Evolutionary conservation across 2,797 vertebrate species (phyloP).

Genomic region (Pampus argenteus): DNA sequence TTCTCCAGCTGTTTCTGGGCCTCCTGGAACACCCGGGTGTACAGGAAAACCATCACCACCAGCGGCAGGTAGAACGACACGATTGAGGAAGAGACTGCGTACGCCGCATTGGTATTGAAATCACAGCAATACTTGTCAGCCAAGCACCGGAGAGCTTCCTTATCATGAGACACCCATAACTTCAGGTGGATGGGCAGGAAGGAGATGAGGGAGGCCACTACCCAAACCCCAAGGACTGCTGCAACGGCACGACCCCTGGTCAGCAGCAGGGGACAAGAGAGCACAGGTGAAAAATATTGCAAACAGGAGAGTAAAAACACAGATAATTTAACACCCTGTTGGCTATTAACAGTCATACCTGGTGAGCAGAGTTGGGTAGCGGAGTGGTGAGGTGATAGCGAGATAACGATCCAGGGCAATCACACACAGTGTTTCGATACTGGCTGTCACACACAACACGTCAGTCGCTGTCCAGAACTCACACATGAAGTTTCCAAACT

Average conservation of each 20-base stretch:
- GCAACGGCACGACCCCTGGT: slow-evolving; percentile 91
- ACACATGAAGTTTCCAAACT: slow-evolving; percentile 93
- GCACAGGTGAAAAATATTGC: neutral
- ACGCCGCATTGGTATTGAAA: slow-evolving; percentile 91
- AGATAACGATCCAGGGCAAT: slow-evolving; percentile 97
- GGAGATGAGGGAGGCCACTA: slow-evolving; percentile 94
- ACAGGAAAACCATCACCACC: slow-evolving; percentile 95
- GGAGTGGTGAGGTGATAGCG: slow-evolving; percentile 95
- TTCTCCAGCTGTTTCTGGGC: slow-evolving; percentile 94
- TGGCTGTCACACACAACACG: slow-evolving; percentile 96
- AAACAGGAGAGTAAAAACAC: neutral
- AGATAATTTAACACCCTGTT: neutral
- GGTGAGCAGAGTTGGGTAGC: slow-evolving; percentile 89
- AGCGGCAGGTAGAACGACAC: slow-evolving; percentile 97
- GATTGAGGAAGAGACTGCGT: slow-evolving; percentile 94
- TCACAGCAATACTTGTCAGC: slow-evolving; percentile 87
- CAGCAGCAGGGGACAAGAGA: slow-evolving; percentile 67
- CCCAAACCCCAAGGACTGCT: slow-evolving; percentile 92
- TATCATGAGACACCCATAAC: slow-evolving; percentile 84
- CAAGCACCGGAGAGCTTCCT: slow-evolving; percentile 80
- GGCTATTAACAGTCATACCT: slow-evolving; percentile 55
- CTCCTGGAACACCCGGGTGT: slow-evolving; percentile 93
- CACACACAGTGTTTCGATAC: slow-evolving; percentile 97
- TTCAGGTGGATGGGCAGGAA: slow-evolving; percentile 96
- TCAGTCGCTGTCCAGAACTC: slow-evolving; percentile 95